Base-by-base conservation (phyloP, 1,140 invertebrate species). In the Drosophila pectinifera region DNA sequence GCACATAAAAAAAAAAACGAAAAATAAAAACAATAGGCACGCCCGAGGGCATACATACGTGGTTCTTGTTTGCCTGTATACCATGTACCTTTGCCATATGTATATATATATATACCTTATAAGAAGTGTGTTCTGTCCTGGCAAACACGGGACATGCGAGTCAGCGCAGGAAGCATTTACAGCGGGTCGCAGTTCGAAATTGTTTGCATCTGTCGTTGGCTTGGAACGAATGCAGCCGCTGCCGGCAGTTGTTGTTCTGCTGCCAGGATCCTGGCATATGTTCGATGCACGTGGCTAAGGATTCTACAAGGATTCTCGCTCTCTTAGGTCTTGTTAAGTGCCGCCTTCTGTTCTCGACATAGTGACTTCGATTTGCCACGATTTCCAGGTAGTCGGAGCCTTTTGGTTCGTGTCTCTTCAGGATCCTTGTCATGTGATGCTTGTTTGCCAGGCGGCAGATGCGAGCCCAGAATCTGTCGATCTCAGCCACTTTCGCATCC, bases 221-320 rank as follows among this genome's bases (percentile, higher is more conserved):
- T 74, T 20, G 38, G 28, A 54, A 45, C 16, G 26, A 65, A 69
- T 65, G 65, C 61, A 68, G 59, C 59, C 38, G 24, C 46, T 42
- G 41, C 57, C 63, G 11, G 59, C 63, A 67, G 59, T 65, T 67
- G 63, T 49, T 65, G 18, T 67, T 18, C 11, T 34, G 22, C 28
- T 31, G 43, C 48, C 45, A 55, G 53, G n/a, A 34, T 68, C 64
- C 57, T 59, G 51, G 43, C 73, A 76, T 76, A 58, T 76, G 73
- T 76, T 76, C 48, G 0, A n/a, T 76, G 73, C 73, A 76, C 73
- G 73, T 76, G 73, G 38, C 72, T n/a, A 49, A 74, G 59, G 51
- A 73, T 65, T 34, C 39, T 46, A 26, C 16, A 73, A 61, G 69
- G 68, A 63, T 46, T 39, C 26, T 36, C 22, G 55, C 39, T 39